Conservation (phyloP, 2,888 invertebrate species). For the Tillus elongatus region DNA sequence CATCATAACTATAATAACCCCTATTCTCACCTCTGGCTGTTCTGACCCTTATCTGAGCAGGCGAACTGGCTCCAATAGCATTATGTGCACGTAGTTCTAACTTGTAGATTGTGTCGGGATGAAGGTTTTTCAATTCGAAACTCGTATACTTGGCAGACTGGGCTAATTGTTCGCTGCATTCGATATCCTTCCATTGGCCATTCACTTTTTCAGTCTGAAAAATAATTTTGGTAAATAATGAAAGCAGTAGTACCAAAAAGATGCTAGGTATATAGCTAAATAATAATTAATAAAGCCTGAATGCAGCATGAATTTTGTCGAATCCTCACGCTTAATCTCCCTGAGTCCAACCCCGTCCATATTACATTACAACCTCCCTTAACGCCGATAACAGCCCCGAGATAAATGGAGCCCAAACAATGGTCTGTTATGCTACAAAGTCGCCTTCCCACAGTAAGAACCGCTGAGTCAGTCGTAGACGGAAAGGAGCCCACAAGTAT, state of each 20-base stretch:
- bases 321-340: no score
- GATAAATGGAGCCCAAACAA: no score
- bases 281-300: no score
- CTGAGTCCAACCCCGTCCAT: no score
- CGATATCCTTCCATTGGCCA: slow-evolving; percentile 54
- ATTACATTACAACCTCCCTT: no score
- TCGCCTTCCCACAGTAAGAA: no score
- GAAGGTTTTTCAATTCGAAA: slow-evolving; percentile 59
- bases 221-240: slow-evolving; percentile 5
- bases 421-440: no score
- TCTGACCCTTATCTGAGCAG: slow-evolving; percentile 69
- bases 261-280: not conserved
- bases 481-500: no score
- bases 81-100: slow-evolving; percentile 81
- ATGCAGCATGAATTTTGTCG: no score
- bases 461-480: no score
- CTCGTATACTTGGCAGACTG: slow-evolving; percentile 54
- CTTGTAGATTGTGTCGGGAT: slow-evolving; percentile 73
- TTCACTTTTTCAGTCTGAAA: slow-evolving; percentile 56
- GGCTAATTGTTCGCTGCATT: slow-evolving; percentile 51
- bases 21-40: slow-evolving; percentile 75
- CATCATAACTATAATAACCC: no score
- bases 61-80: slow-evolving; percentile 70
- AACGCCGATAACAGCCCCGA: no score
- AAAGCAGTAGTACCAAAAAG: not conserved